These are phyloP conservation scores for Nerophis lumbriciformis DNA, from an alignment of 2,113 vertebrate species.

Conservation along the genomic window DNA sequence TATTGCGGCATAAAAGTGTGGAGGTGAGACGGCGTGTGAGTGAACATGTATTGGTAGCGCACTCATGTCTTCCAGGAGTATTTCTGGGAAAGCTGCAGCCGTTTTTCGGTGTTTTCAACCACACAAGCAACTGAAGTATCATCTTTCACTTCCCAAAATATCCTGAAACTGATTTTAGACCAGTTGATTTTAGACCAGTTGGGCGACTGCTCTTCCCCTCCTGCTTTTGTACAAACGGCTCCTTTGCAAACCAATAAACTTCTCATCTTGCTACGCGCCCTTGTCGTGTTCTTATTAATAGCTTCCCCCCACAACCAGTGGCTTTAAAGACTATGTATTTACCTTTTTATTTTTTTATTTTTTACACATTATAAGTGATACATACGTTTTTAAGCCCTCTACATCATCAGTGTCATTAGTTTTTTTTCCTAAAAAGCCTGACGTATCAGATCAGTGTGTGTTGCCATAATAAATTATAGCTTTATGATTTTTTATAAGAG, in stretches of 20 bases:
- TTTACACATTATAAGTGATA: no score
- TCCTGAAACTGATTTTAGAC: slow-evolving; percentile 11
- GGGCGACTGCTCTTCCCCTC: not conserved
- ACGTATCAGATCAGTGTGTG: no score
- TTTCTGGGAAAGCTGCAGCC: not conserved
- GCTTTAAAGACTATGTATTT: no score
- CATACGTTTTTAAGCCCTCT: no score
- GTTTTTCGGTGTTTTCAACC: slow-evolving; percentile 11
- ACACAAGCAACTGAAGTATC: slow-evolving; percentile 6
- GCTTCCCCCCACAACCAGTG: no score
- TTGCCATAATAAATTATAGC: no score
- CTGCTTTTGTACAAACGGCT: slow-evolving; percentile 51
- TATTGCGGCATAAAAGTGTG: slow-evolving; percentile 40
- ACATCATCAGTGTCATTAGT: no score
- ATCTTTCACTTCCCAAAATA: slow-evolving; percentile 22
- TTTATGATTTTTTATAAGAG: no score
- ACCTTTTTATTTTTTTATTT: no score
- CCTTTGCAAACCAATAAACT: slow-evolving; percentile 52
- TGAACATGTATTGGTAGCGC: slow-evolving; percentile 18
- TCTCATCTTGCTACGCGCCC: slow-evolving; percentile 24
- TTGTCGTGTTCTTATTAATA: not conserved
- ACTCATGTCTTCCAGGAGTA: slow-evolving; percentile 2
- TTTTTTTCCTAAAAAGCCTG: no score
- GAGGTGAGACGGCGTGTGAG: slow-evolving; percentile 12
- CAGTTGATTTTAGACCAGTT: slow-evolving; percentile 6